Conservation (phyloP, 2,797 vertebrate species). For the Characodon lateralis region DNA sequence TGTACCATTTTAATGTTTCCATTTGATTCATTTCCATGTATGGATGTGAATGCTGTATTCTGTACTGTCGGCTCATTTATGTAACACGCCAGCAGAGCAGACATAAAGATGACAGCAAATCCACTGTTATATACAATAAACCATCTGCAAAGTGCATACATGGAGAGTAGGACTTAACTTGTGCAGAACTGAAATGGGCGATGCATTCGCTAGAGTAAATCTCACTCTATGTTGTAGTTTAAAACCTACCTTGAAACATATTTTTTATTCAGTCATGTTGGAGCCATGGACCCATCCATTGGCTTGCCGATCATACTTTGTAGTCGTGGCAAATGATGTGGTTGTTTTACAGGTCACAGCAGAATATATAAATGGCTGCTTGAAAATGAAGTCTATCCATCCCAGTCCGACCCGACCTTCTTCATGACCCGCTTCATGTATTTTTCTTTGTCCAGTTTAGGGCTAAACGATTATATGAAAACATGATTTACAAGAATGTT, state of each 20-base stretch:
- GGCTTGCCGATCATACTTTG: not conserved
- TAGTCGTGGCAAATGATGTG: not conserved
- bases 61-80: not conserved
- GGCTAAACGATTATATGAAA: not conserved
- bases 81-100: not conserved
- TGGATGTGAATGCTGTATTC: not conserved
- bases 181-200: not conserved
- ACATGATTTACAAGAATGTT: not conserved
- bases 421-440: not conserved
- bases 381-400: not conserved
- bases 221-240: not conserved
- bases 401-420: too few species aligned
- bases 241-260: not conserved
- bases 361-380: not conserved
- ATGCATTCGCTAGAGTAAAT: not conserved
- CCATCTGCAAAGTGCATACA: not conserved
- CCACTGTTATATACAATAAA: not conserved
- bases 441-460: not conserved
- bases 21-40: too few species aligned
- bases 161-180: not conserved
- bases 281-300: not conserved
- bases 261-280: not conserved
- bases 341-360: not conserved
- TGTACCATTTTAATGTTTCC: too few species aligned
- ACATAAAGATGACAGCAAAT: not conserved